A percentile compares a stretch with the other conserved stretches of the same genome.
phyloP scores from a whole-genome alignment of 2,113 vertebrate genomes.

The Pavo muticus region DNA sequence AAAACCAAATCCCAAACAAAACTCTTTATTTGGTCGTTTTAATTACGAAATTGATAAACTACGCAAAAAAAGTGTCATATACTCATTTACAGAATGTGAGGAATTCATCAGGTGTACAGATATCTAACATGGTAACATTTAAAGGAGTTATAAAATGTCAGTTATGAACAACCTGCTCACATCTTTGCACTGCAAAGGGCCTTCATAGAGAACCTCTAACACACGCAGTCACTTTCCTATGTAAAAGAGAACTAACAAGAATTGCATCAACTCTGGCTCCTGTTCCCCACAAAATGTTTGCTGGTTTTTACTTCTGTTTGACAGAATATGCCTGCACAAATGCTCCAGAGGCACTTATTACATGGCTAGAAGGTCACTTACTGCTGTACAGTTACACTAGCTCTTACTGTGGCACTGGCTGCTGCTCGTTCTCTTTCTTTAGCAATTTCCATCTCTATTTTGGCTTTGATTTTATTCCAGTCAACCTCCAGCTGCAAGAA shows the following conservation, averaged over 20 bases:
- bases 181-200: background rate
- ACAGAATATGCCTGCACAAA: background rate
- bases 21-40: background rate
- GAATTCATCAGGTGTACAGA: background rate
- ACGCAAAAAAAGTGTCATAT: background rate
- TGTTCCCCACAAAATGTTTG: background rate
- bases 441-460: conserved; percentile 93
- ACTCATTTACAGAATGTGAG: background rate
- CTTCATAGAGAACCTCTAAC: background rate
- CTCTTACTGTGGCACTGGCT: conserved; percentile 70
- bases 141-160: background rate
- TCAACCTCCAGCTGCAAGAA: conserved; percentile 90
- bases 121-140: background rate
- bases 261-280: background rate
- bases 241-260: background rate
- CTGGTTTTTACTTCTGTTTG: background rate
- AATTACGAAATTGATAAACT: background rate
- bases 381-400: conserved; percentile 69
- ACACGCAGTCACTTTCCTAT: background rate
- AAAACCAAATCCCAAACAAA: background rate
- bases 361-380: conserved; percentile 7
- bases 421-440: conserved; percentile 87
- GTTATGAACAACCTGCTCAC: background rate
- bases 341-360: background rate
- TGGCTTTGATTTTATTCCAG: conserved; percentile 96